These are phyloP conservation scores for Ceratina australensis DNA, from an alignment of 1,140 invertebrate species.

Conservation along the genomic window DNA sequence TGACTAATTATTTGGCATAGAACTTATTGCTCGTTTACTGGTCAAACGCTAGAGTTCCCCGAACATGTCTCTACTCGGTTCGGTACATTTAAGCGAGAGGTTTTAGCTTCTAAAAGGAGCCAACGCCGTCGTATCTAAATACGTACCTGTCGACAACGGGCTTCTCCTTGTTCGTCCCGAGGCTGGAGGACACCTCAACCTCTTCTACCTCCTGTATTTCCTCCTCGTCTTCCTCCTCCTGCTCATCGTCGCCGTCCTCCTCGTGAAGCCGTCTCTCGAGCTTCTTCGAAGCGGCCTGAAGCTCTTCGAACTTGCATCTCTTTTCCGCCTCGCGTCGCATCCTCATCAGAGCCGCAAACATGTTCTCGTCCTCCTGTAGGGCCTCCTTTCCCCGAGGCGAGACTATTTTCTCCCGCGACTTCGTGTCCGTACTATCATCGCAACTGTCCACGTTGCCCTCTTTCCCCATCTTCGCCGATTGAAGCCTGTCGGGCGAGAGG, in stretches of 20 bases:
- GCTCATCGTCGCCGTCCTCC: conserved; percentile 16
- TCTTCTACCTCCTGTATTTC: no score
- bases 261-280: conserved; percentile 65
- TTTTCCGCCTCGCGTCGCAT: conserved; percentile 58
- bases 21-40: no score
- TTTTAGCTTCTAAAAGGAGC: no score
- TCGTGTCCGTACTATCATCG: conserved; percentile 37
- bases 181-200: conserved; percentile 22
- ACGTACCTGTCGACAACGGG: conserved; percentile 27
- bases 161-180: conserved; percentile 46
- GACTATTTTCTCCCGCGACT: conserved; percentile 45
- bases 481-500: conserved; percentile 29
- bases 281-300: conserved; percentile 68
- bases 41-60: no score
- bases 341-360: conserved; percentile 40
- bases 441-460: conserved; percentile 19
- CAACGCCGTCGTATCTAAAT: no score
- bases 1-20: no score
- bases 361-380: conserved; percentile 55
- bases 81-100: no score
- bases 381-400: conserved; percentile 26
- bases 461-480: conserved; percentile 41
- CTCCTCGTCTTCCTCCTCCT: no score
- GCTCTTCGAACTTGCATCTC: conserved; percentile 70
- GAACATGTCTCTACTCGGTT: no score